phyloP scores from a whole-genome alignment of 2,888 invertebrate genomes.

The Kryphioiulus occultus region DNA sequence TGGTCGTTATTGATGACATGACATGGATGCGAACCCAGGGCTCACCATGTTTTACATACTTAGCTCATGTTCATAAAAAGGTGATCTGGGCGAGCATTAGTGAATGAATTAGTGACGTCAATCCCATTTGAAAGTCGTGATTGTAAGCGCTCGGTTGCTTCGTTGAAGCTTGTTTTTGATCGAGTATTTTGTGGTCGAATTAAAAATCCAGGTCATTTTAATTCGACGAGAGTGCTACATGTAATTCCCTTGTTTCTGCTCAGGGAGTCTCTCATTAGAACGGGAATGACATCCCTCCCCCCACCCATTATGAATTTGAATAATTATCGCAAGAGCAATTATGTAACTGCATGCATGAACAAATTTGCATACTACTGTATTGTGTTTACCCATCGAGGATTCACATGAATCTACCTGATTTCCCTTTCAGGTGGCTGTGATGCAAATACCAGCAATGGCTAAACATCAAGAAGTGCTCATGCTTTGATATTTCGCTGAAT shows the following conservation, averaged over 20 bases:
- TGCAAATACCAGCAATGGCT: no score
- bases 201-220: not conserved
- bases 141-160: not conserved
- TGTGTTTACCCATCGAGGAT: not conserved
- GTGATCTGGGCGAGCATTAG: not conserved
- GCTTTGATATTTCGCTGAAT: no score
- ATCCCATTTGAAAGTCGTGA: not conserved
- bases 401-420: not conserved
- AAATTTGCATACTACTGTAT: not conserved
- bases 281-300: not conserved
- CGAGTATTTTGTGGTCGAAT: not conserved
- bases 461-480: no score
- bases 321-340: not conserved
- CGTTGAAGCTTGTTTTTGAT: not conserved
- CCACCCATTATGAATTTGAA: not conserved
- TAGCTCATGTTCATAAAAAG: not conserved
- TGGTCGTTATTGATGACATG: not conserved
- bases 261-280: not conserved
- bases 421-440: not conserved
- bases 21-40: not conserved
- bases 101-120: not conserved
- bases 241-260: not conserved
- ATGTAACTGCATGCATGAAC: not conserved
- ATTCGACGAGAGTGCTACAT: not conserved
- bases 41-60: not conserved